Percentiles rank a stretch among this genome's conserved stretches.
These are phyloP conservation scores for Sceliomorpha sp. DNA, from an alignment of 2,888 invertebrate species.

Conservation along the genomic window DNA sequence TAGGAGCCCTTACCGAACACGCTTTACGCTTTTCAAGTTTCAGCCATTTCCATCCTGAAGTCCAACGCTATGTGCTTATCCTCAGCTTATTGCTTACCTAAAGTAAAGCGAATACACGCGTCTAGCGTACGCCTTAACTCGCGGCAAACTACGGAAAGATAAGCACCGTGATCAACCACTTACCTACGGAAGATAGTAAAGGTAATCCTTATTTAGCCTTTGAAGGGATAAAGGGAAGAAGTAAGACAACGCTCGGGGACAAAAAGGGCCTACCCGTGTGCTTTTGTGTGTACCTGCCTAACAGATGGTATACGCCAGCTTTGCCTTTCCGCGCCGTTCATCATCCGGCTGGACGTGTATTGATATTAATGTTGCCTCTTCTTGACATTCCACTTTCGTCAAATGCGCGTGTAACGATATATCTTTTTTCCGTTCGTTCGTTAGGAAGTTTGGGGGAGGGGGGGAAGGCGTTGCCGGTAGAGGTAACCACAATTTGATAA, in stretches of 20 bases:
- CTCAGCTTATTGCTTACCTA: slow-evolving; percentile 54
- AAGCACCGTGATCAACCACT: slow-evolving; percentile 56
- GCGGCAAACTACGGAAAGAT: slow-evolving; percentile 50
- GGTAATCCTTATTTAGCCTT: slow-evolving; percentile 53
- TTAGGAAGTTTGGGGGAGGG: no score
- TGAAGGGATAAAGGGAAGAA: slow-evolving; percentile 35
- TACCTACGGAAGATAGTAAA: slow-evolving; percentile 47
- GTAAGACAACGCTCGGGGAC: slow-evolving; percentile 38
- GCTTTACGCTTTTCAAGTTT: slow-evolving; percentile 57
- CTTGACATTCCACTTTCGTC: slow-evolving; percentile 42
- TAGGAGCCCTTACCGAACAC: slow-evolving; percentile 42
- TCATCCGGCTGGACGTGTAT: slow-evolving; percentile 53
- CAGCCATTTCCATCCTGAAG: slow-evolving; percentile 45
- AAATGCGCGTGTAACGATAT: slow-evolving; percentile 29
- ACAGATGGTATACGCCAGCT: slow-evolving; percentile 50
- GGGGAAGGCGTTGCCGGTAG: no score
- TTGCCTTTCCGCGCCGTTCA: slow-evolving; percentile 38
- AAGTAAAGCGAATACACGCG: slow-evolving; percentile 52
- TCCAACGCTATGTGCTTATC: slow-evolving; percentile 55
- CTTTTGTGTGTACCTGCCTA: slow-evolving; percentile 44
- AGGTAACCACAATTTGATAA: no score
- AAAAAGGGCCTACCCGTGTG: slow-evolving; percentile 31
- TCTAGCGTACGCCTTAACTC: slow-evolving; percentile 52
- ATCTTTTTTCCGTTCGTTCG: no score
- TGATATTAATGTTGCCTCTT: slow-evolving; percentile 48